These are phyloP conservation scores for Anguilla pacifica DNA, from an alignment of 2,797 vertebrate genomes.

Conservation along the genomic window DNA sequence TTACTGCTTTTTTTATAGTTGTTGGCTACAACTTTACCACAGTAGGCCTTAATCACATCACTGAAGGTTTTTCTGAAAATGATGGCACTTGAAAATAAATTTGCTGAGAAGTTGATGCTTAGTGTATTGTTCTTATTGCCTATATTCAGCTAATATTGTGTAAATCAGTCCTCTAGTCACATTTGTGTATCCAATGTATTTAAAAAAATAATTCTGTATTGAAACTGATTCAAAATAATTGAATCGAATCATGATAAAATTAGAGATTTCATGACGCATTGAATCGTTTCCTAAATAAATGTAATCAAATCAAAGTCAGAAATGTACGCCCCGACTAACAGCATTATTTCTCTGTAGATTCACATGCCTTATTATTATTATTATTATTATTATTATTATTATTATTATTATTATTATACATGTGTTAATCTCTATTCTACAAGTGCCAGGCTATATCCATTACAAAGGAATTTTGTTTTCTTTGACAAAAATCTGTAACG, in stretches of 20 bases:
- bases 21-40: no score
- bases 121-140: background rate
- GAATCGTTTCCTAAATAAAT: no score
- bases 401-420: background rate
- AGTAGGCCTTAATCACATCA: no score
- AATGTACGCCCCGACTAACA: background rate
- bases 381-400: background rate
- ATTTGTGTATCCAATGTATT: background rate
- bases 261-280: no score
- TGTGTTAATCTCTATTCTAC: background rate
- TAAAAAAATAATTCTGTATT: no score
- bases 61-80: no score
- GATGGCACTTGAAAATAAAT: background rate
- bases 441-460: background rate
- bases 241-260: no score
- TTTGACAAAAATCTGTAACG: background rate
- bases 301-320: no score
- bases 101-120: background rate
- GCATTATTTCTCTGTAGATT: no score
- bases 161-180: background rate
- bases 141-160: background rate
- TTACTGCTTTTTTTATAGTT: no score
- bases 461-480: background rate
- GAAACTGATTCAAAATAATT: no score
- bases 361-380: no score